Base-by-base conservation (phyloP, 2,888 invertebrate species). In the Lycia hirtaria region DNA sequence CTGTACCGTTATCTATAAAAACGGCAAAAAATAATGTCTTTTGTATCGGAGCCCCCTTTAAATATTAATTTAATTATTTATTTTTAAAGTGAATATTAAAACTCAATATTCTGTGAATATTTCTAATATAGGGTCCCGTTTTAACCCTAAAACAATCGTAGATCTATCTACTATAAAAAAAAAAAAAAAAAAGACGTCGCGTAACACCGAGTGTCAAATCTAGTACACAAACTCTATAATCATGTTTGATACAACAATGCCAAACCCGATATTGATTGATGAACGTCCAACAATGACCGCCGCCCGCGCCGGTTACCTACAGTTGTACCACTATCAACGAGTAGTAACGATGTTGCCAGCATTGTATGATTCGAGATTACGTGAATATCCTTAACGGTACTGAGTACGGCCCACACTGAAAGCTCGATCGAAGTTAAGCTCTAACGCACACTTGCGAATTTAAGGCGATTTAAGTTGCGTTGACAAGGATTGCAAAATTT, bases 371-470 rank as follows among this genome's bases (percentile, higher is more conserved):
- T 85, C 73, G 65, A 88, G 88, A 90, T 88, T 83, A 84, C 69
- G 73, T 73, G 78, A 78, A 80, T 80, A 84, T 81, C 83, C 81
- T 81, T 89, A 90, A 90, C 88, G 89, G 90, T 85, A 84, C 75
- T 26, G 40, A 40, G 15, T 51, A 33, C 22, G 71, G 83, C 85
- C 85, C 85, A 85, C 83, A 83, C 82, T 75, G 78, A n/a, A n/a
- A n/a, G 73, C 73, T 72, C 56, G 61, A 12, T 12, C 4, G 61
- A 6, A 12, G 6, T n/a, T n/a, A 35, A 38, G 32, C 41, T 12
- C 0, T 9, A 0, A 17, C 41, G 32, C 26, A 49, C 3, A 49
- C 48, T 10, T 37, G 38, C 40, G 24, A 33, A 32, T 32, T 22
- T 33, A n/a, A n/a, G n/a, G n/a, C n/a, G n/a, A n/a, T n/a, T n/a